Evolutionary conservation across 2,113 vertebrate genomes (phyloP).

Genomic region (Oostethus manadensis): DNA sequence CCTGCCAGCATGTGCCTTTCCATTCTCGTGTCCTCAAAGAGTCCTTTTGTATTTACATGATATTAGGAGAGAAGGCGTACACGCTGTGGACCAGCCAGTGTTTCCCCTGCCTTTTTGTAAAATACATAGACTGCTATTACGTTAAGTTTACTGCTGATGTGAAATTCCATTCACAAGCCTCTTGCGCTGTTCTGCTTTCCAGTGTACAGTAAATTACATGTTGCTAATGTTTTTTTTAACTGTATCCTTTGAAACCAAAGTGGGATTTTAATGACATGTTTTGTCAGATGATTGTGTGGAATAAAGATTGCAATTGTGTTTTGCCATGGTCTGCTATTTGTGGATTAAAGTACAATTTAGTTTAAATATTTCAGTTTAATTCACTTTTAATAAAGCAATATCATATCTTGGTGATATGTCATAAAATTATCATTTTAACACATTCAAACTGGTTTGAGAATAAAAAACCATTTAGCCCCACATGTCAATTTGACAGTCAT

Average conservation of each 20-base stretch:
- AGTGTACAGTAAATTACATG: conserved; percentile 44
- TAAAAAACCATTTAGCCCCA: no score
- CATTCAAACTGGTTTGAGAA: no score
- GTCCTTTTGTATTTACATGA: conserved; percentile 20
- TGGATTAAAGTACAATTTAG: not conserved
- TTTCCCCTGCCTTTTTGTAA: conserved; percentile 10
- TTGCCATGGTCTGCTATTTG: not conserved
- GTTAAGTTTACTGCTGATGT: conserved; percentile 5
- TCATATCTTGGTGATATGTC: no score
- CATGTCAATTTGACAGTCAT: no score
- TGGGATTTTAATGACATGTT: conserved; percentile 23
- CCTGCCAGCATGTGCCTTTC: conserved; percentile 41
- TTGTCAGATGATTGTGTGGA: conserved; percentile 22
- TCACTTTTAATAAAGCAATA: no score
- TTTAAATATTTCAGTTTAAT: no score
- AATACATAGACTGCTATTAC: not conserved
- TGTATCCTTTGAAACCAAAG: conserved; percentile 39
- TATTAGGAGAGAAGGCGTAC: not conserved
- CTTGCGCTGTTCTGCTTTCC: conserved; percentile 25
- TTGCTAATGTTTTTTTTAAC: conserved; percentile 45
- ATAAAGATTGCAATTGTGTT: conserved; percentile 49
- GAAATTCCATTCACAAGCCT: conserved; percentile 13
- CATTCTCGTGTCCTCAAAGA: conserved; percentile 4
- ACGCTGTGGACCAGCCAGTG: not conserved
- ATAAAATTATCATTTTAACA: no score